Percentiles rank a stretch among this genome's conserved stretches.
Evolutionary conservation across 2,888 invertebrate genomes (phyloP).

Genomic region (Campoplex capitator): DNA sequence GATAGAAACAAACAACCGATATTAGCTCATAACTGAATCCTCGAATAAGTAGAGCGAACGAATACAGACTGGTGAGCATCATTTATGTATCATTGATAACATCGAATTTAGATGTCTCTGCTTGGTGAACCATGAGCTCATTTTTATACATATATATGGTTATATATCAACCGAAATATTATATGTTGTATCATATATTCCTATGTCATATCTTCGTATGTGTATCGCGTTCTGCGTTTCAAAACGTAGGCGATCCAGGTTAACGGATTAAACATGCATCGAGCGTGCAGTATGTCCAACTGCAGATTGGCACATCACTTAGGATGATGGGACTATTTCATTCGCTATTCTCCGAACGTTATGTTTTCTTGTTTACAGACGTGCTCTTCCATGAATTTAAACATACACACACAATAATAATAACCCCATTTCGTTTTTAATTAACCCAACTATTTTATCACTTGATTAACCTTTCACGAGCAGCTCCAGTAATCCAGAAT

Average conservation of each 20-base stretch:
- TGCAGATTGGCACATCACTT: conserved; percentile 29
- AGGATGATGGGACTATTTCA: conserved; percentile 52
- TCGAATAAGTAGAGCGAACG: conserved; percentile 21
- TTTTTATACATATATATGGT: neutral
- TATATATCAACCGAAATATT: neutral
- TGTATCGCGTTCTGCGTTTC: neutral
- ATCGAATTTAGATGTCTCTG: conserved; percentile 13
- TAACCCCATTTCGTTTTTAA: conserved; percentile 38
- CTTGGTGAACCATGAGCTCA: conserved; percentile 9
- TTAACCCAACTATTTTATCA: conserved; percentile 44
- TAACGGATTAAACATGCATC: conserved; percentile 38
- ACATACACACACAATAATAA: conserved; percentile 20
- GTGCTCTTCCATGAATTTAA: conserved; percentile 33
- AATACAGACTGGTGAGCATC: conserved; percentile 31
- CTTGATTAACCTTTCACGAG: conserved; percentile 27
- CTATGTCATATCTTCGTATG: neutral
- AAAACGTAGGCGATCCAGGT: conserved; percentile 19
- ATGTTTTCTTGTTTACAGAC: conserved; percentile 45
- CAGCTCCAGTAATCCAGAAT: neutral
- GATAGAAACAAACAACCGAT: conserved; percentile 1
- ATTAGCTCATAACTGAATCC: conserved; percentile 1
- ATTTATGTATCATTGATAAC: conserved; percentile 32
- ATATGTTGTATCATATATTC: neutral
- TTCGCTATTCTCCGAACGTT: conserved; percentile 42
- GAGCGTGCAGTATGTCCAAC: neutral